Percentiles rank a stretch among this genome's conserved stretches.
These are phyloP conservation scores for Dendrolimus punctatus DNA, from an alignment of 1,140 invertebrate genomes.

Conservation along the genomic window DNA sequence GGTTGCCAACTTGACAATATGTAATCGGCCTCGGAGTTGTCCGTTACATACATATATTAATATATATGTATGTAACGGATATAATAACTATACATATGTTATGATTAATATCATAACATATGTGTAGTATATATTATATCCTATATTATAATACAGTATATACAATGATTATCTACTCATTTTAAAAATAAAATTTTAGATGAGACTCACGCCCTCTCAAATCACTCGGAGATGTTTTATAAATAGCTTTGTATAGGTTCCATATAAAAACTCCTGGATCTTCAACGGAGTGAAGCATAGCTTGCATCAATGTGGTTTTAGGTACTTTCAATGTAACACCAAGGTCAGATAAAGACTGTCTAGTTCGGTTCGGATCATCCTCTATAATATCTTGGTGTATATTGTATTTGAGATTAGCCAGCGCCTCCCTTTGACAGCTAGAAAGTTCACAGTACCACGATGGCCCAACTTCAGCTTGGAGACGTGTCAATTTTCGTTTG, in stretches of 20 bases:
- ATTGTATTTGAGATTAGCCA: constrained; percentile 30
- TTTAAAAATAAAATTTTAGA: not conserved
- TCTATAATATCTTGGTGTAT: constrained; percentile 57
- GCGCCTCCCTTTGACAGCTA: constrained; percentile 32
- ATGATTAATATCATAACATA: too few relatives aligned
- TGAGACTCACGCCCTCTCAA: constrained; percentile 29
- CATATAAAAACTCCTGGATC: constrained; percentile 57
- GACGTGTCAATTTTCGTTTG: constrained; percentile 28
- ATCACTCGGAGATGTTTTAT: constrained; percentile 43
- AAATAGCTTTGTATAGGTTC: constrained; percentile 44
- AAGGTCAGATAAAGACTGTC: constrained; percentile 43
- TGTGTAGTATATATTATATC: too few relatives aligned
- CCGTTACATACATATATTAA: too few relatives aligned
- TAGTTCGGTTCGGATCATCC: constrained; percentile 35
- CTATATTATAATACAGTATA: too few relatives aligned
- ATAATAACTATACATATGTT: too few relatives aligned
- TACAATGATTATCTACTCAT: too few relatives aligned
- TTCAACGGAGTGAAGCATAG: constrained; percentile 37
- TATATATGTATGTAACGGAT: too few relatives aligned
- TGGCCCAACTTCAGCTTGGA: constrained; percentile 39
- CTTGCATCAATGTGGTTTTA: constrained; percentile 35
- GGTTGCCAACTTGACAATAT: too few relatives aligned
- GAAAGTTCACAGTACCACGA: constrained; percentile 52
- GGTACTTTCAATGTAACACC: constrained; percentile 44
- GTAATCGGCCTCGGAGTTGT: too few relatives aligned